phyloP scores from a whole-genome alignment of 2,113 vertebrate species.

The Pygoscelis adeliae region DNA sequence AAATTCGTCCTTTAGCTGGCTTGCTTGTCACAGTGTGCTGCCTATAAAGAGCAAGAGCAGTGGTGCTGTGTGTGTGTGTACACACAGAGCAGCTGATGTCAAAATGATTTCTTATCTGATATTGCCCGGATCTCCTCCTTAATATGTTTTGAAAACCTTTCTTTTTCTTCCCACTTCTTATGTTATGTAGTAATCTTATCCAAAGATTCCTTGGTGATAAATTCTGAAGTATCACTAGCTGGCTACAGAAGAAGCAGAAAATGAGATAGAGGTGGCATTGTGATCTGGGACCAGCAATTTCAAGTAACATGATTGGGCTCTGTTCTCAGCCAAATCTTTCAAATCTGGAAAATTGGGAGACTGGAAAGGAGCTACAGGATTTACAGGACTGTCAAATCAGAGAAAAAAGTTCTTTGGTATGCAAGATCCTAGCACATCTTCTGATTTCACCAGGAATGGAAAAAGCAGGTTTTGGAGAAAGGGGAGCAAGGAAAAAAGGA shows the following conservation, averaged over 20 bases:
- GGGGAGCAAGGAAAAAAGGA: not conserved
- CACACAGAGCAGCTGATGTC: not conserved
- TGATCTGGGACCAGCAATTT: not conserved
- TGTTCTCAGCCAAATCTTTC: not conserved
- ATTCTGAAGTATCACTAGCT: not conserved
- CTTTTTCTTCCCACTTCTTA: not conserved
- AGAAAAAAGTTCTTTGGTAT: not conserved
- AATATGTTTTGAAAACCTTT: not conserved
- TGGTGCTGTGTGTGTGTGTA: not conserved
- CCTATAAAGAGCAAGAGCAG: not conserved
- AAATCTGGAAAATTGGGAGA: rapidly evolving
- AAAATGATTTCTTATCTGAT: not conserved
- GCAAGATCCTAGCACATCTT: not conserved
- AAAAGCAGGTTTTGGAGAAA: not conserved
- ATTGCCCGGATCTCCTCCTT: not conserved
- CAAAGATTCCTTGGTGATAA: not conserved
- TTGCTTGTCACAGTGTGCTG: not conserved
- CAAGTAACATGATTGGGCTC: not conserved
- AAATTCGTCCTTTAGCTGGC: not conserved
- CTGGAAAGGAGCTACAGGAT: not conserved
- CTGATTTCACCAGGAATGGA: not conserved
- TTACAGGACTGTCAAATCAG: not conserved
- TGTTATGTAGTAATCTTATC: not conserved
- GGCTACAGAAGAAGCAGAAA: not conserved
- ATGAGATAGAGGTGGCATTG: not conserved